A percentile compares a stretch with the other conserved stretches of the same genome.
Conservation (phyloP, 2,797 vertebrate species). For the Poeciliopsis paucimaculata region DNA sequence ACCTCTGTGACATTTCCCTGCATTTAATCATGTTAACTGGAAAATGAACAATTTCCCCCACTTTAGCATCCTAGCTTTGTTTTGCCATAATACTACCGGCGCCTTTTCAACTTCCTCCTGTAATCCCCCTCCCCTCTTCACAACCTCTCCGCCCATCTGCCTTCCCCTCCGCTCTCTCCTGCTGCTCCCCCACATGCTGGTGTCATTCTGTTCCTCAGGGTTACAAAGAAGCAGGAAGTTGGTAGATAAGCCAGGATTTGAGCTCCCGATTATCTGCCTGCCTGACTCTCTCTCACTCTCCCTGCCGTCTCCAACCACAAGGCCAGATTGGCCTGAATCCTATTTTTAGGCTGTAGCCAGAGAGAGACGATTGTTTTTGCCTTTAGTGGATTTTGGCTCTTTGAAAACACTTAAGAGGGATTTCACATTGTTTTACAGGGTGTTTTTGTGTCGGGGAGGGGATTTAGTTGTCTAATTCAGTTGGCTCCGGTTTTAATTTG, state of each 20-base stretch:
- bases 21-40: neutral
- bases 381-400: slow-evolving; percentile 36
- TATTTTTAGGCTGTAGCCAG: slow-evolving; percentile 67
- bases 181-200: slow-evolving; percentile 53
- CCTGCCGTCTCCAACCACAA: slow-evolving; percentile 46
- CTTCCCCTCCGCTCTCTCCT: slow-evolving; percentile 20
- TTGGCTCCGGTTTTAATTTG: slow-evolving; percentile 24
- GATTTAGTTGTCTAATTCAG: slow-evolving; percentile 2
- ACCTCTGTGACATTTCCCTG: neutral
- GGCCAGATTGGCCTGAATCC: slow-evolving; percentile 71
- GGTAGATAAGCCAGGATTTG: slow-evolving; percentile 81
- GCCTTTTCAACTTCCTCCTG: slow-evolving; percentile 9
- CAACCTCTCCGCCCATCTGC: slow-evolving; percentile 9
- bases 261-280: slow-evolving; percentile 78
- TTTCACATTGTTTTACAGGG: neutral
- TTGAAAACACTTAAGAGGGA: slow-evolving; percentile 29
- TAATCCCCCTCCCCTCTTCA: neutral
- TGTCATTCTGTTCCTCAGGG: slow-evolving; percentile 69
- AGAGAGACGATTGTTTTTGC: slow-evolving; percentile 43
- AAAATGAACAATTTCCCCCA: slow-evolving; percentile 1
- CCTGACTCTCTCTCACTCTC: slow-evolving; percentile 59
- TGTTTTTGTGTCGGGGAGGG: neutral
- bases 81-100: neutral
- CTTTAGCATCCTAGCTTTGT: neutral
- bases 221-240: slow-evolving; percentile 74